Evolutionary conservation across 2,113 vertebrate species (phyloP).

Genomic region (Sceloporus tristichus): DNA sequence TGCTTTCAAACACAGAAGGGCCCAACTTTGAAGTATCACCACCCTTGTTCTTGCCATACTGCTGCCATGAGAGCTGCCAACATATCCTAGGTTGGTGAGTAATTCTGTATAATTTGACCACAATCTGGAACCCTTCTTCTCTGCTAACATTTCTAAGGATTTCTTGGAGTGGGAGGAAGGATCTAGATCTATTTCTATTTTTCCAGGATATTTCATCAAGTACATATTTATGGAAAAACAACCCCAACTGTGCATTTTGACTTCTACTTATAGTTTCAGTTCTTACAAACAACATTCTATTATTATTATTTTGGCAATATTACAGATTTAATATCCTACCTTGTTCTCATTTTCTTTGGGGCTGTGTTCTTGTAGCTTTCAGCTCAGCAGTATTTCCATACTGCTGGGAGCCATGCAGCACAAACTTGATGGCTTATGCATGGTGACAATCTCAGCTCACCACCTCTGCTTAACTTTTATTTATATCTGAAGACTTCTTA

Average conservation of each 20-base stretch:
- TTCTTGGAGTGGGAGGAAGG: not conserved
- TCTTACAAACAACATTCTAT: constrained; percentile 14
- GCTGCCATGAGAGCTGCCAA: not conserved
- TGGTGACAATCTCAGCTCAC: constrained; percentile 37
- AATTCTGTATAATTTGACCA: not conserved
- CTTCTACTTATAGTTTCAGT: not conserved
- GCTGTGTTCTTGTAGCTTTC: constrained; percentile 14
- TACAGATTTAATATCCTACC: constrained; percentile 26
- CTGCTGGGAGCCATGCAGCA: not conserved
- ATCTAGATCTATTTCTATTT: not conserved
- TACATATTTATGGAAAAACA: constrained; percentile 17
- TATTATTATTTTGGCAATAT: constrained; percentile 14
- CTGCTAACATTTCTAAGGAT: not conserved
- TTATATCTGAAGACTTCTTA: not conserved
- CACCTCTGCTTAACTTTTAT: constrained; percentile 32
- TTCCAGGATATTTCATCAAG: not conserved
- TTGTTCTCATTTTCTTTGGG: constrained; percentile 50
- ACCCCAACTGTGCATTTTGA: not conserved
- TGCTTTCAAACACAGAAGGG: not conserved
- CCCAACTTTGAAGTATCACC: not conserved
- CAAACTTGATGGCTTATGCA: constrained; percentile 33
- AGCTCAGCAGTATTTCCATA: constrained; percentile 30
- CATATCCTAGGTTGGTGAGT: not conserved
- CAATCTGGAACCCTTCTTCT: no score
- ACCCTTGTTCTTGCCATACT: not conserved